Percentiles rank a stretch among this genome's conserved stretches.
These are phyloP conservation scores for Antigone vipio DNA, from an alignment of 2,113 vertebrate species.

Conservation along the genomic window DNA sequence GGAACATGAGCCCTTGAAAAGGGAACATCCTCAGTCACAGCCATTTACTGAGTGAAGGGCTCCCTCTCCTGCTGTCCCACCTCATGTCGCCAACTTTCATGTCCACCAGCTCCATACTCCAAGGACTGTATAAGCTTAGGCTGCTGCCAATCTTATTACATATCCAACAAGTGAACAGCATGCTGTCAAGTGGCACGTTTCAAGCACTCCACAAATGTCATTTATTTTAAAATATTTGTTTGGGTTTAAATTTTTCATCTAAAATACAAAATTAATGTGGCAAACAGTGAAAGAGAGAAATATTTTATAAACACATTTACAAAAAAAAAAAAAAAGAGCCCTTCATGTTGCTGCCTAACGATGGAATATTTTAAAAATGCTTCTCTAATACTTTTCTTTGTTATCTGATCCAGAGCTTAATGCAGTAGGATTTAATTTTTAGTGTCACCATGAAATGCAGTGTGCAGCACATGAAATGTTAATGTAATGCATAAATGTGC, in stretches of 20 bases:
- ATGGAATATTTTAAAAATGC: not conserved
- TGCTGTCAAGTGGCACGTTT: not conserved
- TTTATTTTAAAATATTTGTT: slow-evolving; percentile 41
- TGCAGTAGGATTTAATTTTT: slow-evolving; percentile 64
- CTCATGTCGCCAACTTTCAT: not conserved
- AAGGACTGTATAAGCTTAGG: not conserved
- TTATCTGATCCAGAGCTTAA: not conserved
- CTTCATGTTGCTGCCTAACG: not conserved
- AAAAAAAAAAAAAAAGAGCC: not conserved
- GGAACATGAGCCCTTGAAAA: not conserved
- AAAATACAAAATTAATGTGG: slow-evolving; percentile 35
- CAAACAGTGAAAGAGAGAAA: slow-evolving; percentile 3
- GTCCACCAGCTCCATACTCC: not conserved
- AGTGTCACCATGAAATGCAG: slow-evolving; percentile 55
- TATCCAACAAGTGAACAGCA: not conserved
- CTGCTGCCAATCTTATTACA: not conserved
- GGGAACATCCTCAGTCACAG: not conserved
- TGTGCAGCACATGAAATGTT: slow-evolving; percentile 61
- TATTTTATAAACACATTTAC: slow-evolving; percentile 14
- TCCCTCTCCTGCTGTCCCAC: not conserved
- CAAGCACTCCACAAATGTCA: not conserved
- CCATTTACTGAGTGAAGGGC: not conserved
- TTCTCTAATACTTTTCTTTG: not conserved
- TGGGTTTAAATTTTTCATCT: slow-evolving; percentile 6
- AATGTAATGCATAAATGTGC: slow-evolving; percentile 52